phyloP scores from a whole-genome alignment of 2,113 vertebrate species.

The Indicator maculatus region DNA sequence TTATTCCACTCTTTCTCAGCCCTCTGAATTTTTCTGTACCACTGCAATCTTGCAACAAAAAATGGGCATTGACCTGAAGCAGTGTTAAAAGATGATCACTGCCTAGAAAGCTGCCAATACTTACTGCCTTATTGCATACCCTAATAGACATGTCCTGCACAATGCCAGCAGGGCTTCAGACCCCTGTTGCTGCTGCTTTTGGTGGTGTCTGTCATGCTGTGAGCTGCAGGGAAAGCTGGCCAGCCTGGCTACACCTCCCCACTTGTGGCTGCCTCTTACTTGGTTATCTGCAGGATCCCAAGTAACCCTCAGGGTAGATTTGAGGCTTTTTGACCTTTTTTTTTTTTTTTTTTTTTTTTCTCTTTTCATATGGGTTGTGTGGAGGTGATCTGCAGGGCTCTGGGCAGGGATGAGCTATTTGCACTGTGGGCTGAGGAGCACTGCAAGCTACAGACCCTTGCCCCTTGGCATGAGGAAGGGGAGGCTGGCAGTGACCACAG shows the following conservation, averaged over 20 bases:
- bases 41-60: neutral
- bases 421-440: no score
- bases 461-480: accelerated
- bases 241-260: neutral
- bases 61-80: neutral
- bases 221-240: neutral
- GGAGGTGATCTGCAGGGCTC: neutral
- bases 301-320: neutral
- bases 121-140: neutral
- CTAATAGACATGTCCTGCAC: neutral
- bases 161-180: neutral
- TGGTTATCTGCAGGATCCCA: neutral
- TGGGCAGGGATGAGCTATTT: neutral
- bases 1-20: neutral
- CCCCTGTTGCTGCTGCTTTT: neutral
- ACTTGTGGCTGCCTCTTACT: neutral
- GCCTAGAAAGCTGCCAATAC: neutral
- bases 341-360: neutral
- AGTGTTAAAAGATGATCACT: neutral
- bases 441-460: accelerated
- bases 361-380: no score
- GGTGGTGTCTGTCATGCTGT: neutral
- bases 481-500: neutral
- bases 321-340: neutral
- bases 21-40: neutral